These are phyloP conservation scores for Microtus montanus DNA, from an alignment of 2,113 vertebrate species.

Conservation along the genomic window DNA sequence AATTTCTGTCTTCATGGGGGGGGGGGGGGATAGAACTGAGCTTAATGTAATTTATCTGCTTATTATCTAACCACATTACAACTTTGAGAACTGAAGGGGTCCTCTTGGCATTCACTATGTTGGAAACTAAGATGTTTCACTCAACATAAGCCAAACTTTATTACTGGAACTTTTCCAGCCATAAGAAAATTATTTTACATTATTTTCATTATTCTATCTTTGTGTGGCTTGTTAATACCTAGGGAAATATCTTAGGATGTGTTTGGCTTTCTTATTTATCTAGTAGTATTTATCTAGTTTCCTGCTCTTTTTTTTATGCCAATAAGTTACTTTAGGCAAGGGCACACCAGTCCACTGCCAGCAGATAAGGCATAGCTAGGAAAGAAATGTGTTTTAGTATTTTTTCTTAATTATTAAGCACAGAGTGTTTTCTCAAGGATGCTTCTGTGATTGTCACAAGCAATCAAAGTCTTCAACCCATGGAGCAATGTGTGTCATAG, in stretches of 20 bases:
- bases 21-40: background rate
- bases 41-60: conserved; percentile 3
- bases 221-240: background rate
- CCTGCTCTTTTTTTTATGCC: conserved; percentile 3
- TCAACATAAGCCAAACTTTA: conserved; percentile 59
- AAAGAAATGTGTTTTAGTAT: conserved; percentile 3
- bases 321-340: background rate
- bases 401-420: conserved; percentile 37
- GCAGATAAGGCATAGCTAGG: background rate
- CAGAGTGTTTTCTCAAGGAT: conserved; percentile 34
- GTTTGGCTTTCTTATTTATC: background rate
- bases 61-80: conserved; percentile 49
- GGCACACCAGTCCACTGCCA: background rate
- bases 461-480: background rate
- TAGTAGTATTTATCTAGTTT: conserved; percentile 20
- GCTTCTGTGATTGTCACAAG: background rate
- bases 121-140: conserved; percentile 36
- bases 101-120: conserved; percentile 40
- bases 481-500: background rate
- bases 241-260: background rate
- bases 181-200: conserved; percentile 45
- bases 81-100: conserved; percentile 24
- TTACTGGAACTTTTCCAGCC: conserved; percentile 18
- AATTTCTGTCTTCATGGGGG: background rate
- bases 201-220: conserved; percentile 1